A percentile compares a stretch with the other conserved stretches of the same genome.
Conservation (phyloP, 2,888 invertebrate species). For the Tortricodes alternella region DNA sequence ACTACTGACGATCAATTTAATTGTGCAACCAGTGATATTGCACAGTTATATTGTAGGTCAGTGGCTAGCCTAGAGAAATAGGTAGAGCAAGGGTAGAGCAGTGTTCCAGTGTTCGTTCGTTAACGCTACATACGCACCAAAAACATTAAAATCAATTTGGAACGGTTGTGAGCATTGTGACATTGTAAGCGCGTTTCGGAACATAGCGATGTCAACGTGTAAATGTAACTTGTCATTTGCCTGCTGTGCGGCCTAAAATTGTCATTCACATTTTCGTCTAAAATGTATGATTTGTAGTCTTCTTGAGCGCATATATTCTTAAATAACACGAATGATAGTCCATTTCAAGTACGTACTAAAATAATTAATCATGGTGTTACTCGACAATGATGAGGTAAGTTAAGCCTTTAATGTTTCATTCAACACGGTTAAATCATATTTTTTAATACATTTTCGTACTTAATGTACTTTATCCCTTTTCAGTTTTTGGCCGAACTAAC, state of each 20-base stretch:
- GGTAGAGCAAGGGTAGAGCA: too few relatives aligned
- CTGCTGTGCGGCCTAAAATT: conserved; percentile 14
- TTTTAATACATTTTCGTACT: conserved; percentile 19
- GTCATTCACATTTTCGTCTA: conserved; percentile 36
- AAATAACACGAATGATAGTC: conserved; percentile 31
- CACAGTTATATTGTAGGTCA: too few relatives aligned
- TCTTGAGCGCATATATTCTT: conserved; percentile 31
- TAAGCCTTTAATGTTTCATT: conserved; percentile 7
- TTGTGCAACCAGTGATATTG: too few relatives aligned
- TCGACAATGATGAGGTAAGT: conserved; percentile 86
- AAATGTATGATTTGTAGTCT: conserved; percentile 43
- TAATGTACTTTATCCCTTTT: conserved; percentile 52
- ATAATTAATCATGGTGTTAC: conserved; percentile 82
- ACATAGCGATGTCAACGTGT: conserved; percentile 48
- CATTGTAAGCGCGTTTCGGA: neutral
- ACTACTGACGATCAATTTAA: too few relatives aligned
- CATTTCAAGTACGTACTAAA: conserved; percentile 28
- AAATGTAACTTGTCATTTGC: conserved; percentile 39
- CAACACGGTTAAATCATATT: conserved; percentile 1
- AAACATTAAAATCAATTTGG: too few relatives aligned
- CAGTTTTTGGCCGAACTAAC: conserved; percentile 93
- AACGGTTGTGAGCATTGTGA: too few relatives aligned
- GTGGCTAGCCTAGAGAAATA: too few relatives aligned
- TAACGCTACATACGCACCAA: too few relatives aligned
- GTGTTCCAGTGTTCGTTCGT: too few relatives aligned